Conservation (phyloP, 1,140 invertebrate genomes). For the Meloidogyne floridensis region DNA sequence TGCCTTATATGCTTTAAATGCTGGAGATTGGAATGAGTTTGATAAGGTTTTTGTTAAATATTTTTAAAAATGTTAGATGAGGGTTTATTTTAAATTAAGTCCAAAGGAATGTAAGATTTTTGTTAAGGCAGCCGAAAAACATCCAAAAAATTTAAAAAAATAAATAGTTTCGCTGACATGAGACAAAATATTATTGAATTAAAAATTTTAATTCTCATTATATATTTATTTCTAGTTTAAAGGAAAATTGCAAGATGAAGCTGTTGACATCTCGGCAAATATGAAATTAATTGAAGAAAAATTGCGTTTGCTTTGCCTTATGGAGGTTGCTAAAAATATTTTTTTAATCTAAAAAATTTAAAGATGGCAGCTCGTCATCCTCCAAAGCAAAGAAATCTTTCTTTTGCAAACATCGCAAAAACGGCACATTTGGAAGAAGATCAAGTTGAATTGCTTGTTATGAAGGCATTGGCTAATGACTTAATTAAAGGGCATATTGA, state of each 20-base stretch:
- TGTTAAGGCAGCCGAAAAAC: too few species aligned
- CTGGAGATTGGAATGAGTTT: constrained; percentile 82
- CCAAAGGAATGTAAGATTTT: too few species aligned
- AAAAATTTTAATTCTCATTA: too few species aligned
- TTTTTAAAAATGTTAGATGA: too few species aligned
- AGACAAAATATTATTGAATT: too few species aligned
- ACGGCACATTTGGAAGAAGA: constrained; percentile 79
- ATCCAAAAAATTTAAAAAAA: too few species aligned
- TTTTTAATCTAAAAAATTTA: constrained; percentile 23
- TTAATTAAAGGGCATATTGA: constrained; percentile 92
- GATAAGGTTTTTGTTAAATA: constrained; percentile 68
- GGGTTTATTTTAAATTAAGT: too few species aligned
- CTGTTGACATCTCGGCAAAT: constrained; percentile 84
- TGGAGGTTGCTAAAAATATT: constrained; percentile 76
- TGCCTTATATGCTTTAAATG: constrained; percentile 86
- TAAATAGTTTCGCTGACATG: too few species aligned
- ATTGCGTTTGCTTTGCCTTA: constrained; percentile 88
- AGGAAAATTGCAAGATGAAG: constrained; percentile 74
- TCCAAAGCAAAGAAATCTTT: constrained; percentile 76
- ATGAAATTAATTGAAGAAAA: constrained; percentile 80
- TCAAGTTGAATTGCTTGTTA: constrained; percentile 86
- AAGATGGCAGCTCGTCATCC: constrained; percentile 76
- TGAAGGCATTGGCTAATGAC: constrained; percentile 94
- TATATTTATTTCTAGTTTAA: constrained; percentile 13
- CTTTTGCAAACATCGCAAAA: constrained; percentile 85